Conservation (phyloP, 2,113 vertebrate species). For the Apteryx owenii region DNA sequence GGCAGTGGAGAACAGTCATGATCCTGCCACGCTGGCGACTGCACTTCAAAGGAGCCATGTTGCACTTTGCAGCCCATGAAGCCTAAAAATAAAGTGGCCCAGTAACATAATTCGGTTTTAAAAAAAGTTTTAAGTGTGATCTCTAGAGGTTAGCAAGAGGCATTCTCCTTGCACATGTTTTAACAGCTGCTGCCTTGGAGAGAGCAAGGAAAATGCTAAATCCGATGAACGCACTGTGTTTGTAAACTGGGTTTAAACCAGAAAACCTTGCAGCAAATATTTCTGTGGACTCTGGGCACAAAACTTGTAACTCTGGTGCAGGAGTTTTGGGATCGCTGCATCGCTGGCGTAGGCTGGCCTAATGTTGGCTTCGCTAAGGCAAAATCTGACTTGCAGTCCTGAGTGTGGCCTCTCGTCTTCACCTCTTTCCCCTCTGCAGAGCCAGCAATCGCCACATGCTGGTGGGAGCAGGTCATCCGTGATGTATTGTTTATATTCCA, state of each 20-base stretch:
- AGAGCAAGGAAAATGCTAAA: not conserved
- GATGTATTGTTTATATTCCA: rapidly evolving
- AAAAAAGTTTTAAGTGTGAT: not conserved
- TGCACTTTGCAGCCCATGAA: not conserved
- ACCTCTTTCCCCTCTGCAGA: rapidly evolving
- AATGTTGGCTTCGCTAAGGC: not conserved
- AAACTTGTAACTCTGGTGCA: not conserved
- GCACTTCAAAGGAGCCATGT: not conserved
- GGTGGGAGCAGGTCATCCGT: rapidly evolving
- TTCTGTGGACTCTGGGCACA: not conserved
- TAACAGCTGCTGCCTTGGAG: not conserved
- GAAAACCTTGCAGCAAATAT: not conserved
- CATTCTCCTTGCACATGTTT: not conserved
- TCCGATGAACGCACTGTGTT: not conserved
- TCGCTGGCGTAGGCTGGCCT: rapidly evolving
- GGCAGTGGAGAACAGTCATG: not conserved
- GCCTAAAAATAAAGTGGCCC: not conserved
- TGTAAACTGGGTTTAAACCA: not conserved
- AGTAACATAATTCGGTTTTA: rapidly evolving
- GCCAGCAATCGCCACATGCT: rapidly evolving
- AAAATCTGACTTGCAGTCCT: rapidly evolving
- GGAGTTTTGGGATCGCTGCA: not conserved
- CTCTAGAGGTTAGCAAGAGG: not conserved
- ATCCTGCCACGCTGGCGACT: not conserved
- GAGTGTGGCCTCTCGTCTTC: rapidly evolving